A percentile compares a stretch with the other conserved stretches of the same genome.
Conservation (phyloP, 2,888 invertebrate genomes). For the Leucophenga montana region DNA sequence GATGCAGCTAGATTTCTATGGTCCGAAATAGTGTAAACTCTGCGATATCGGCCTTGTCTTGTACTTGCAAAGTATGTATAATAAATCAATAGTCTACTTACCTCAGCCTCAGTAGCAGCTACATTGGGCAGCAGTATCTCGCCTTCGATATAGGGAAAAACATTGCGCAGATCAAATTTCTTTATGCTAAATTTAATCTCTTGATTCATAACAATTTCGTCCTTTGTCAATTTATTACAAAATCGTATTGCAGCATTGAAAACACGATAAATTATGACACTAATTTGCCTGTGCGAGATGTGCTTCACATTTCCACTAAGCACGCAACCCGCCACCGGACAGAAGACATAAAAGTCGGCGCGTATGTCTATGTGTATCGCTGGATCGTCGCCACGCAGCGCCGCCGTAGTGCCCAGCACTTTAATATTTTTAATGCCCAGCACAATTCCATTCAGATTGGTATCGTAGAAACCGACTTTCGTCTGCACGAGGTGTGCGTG, state of each 20-base stretch:
- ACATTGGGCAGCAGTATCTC: constrained; percentile 57
- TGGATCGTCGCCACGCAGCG: constrained; percentile 75
- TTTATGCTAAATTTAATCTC: constrained; percentile 70
- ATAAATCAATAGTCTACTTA: constrained; percentile 31
- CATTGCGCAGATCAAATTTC: constrained; percentile 65
- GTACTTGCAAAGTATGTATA: no score
- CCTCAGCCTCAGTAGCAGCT: constrained; percentile 36
- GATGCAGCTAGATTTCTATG: no score
- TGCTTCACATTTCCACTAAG: constrained; percentile 78
- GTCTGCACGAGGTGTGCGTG: constrained; percentile 71
- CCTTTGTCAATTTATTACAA: constrained; percentile 51
- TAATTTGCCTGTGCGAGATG: constrained; percentile 74
- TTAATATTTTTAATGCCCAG: constrained; percentile 78
- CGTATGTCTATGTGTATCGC: constrained; percentile 77
- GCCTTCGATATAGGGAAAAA: constrained; percentile 71
- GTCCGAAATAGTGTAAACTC: no score
- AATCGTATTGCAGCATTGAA: constrained; percentile 79
- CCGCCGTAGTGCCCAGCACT: constrained; percentile 74
- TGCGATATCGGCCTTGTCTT: no score
- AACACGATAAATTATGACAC: constrained; percentile 78
- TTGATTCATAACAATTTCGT: constrained; percentile 71
- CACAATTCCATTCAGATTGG: constrained; percentile 76
- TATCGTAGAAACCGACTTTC: constrained; percentile 75
- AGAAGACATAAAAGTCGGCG: constrained; percentile 79
- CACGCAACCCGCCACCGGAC: constrained; percentile 75